Percentiles rank a stretch among this genome's conserved stretches.
Evolutionary conservation across 2,888 invertebrate species (phyloP).

Genomic region (Scaptomyza tumidula): DNA sequence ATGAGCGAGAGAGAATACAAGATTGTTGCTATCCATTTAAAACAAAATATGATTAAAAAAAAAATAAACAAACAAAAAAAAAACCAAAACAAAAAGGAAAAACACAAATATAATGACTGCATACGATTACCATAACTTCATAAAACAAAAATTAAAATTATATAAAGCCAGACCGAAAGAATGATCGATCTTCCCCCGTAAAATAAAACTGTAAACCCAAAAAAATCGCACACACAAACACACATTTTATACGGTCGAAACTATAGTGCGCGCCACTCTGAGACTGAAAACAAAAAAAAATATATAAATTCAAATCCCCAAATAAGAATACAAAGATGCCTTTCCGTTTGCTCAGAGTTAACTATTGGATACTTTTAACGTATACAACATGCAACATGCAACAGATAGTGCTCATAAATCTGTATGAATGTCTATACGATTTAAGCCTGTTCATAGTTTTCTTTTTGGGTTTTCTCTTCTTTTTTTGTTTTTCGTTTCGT

Average conservation of each 20-base stretch:
- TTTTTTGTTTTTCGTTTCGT: slow-evolving; percentile 13
- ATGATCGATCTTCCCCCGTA: slow-evolving; percentile 25
- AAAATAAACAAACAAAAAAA: slow-evolving; percentile 45
- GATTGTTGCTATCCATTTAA: slow-evolving; percentile 83
- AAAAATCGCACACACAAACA: slow-evolving; percentile 2
- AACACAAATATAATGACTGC: slow-evolving; percentile 53
- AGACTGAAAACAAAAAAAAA: slow-evolving; percentile 42
- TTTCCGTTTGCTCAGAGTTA: slow-evolving; percentile 42
- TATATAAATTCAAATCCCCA: slow-evolving; percentile 25
- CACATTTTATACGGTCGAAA: slow-evolving; percentile 34
- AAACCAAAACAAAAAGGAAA: slow-evolving; percentile 37
- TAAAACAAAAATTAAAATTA: not conserved
- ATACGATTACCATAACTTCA: slow-evolving; percentile 54
- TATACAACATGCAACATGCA: slow-evolving; percentile 24
- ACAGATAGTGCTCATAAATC: slow-evolving; percentile 13
- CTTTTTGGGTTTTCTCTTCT: not conserved
- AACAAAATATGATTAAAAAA: slow-evolving; percentile 42
- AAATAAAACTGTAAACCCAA: slow-evolving; percentile 34
- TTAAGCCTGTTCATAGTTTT: slow-evolving; percentile 1
- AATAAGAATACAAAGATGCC: slow-evolving; percentile 10
- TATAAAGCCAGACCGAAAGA: slow-evolving; percentile 35
- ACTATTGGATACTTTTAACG: slow-evolving; percentile 18
- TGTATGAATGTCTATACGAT: slow-evolving; percentile 24
- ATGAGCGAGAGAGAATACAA: slow-evolving; percentile 84
- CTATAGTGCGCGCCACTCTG: slow-evolving; percentile 52